A percentile compares a stretch with the other conserved stretches of the same genome.
phyloP scores from a whole-genome alignment of 2,888 invertebrate genomes.

The Eurytoma adleriae region DNA sequence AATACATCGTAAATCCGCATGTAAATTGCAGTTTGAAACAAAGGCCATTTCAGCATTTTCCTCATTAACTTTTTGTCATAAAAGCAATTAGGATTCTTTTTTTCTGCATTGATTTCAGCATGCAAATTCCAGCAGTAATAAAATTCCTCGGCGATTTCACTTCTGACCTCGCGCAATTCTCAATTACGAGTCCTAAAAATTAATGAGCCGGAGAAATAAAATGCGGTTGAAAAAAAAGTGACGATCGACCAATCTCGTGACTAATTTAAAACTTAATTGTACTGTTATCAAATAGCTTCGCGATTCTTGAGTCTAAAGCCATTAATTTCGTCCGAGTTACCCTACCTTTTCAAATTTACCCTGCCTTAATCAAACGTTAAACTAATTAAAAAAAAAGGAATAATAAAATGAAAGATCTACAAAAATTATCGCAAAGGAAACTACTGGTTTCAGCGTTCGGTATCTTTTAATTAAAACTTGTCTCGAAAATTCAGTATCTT shows the following conservation, averaged over 20 bases:
- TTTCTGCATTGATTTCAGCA: slow-evolving; percentile 14
- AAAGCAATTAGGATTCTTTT: slow-evolving; percentile 25
- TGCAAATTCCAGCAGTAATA: slow-evolving; percentile 29
- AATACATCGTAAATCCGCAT: slow-evolving; percentile 38
- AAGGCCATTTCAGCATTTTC: background rate
- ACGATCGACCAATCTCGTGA: slow-evolving; percentile 27
- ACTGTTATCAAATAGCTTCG: slow-evolving; percentile 61
- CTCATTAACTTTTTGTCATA: slow-evolving; percentile 33
- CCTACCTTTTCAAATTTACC: too few relatives aligned
- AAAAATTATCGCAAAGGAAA: too few relatives aligned
- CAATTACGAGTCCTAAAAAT: slow-evolving; percentile 15
- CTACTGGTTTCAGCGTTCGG: too few relatives aligned
- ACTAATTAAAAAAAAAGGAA: too few relatives aligned
- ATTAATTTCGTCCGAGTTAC: too few relatives aligned
- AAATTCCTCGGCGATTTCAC: slow-evolving; percentile 22
- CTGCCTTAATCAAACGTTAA: too few relatives aligned
- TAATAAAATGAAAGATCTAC: too few relatives aligned
- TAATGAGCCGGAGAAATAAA: background rate
- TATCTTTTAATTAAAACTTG: slow-evolving; percentile 40
- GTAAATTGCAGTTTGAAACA: slow-evolving; percentile 27
- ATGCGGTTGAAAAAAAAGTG: background rate
- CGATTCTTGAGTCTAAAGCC: too few relatives aligned
- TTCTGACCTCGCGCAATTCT: slow-evolving; percentile 20
- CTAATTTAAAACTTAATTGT: slow-evolving; percentile 67
- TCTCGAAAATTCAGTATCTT: slow-evolving; percentile 5